Evolutionary conservation across 2,113 vertebrate species (phyloP).

Genomic region (Neolamprologus sp.): DNA sequence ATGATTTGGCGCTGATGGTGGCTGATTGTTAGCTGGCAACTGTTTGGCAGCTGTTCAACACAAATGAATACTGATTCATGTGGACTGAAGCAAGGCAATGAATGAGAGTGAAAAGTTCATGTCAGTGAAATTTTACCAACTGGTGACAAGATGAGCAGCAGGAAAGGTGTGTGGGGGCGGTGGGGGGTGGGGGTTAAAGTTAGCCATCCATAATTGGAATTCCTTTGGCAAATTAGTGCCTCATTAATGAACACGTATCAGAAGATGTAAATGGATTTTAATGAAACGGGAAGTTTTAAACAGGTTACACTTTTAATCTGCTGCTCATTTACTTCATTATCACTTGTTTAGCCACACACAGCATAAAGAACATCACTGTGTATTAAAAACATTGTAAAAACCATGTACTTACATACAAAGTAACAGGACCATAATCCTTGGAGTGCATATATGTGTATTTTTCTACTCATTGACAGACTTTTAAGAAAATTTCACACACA

Average conservation of each 20-base stretch:
- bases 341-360: not conserved
- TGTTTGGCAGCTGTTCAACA: not conserved
- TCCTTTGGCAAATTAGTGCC: slow-evolving; percentile 1
- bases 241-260: slow-evolving; percentile 8
- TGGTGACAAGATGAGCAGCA: not conserved
- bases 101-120: not conserved
- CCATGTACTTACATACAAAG: not conserved
- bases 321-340: not conserved
- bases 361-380: not conserved
- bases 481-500: not conserved
- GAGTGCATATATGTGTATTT: not conserved
- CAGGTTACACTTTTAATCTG: not conserved
- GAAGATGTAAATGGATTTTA: slow-evolving; percentile 33
- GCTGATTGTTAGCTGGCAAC: not conserved
- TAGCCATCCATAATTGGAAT: not conserved
- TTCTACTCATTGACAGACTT: not conserved
- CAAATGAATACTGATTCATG: not conserved
- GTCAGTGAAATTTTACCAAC: not conserved
- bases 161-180: not conserved
- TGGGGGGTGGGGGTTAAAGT: not conserved
- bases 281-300: slow-evolving; percentile 38
- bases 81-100: not conserved
- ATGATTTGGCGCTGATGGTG: not conserved
- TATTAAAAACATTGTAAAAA: not conserved
- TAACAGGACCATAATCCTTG: not conserved